Conservation (phyloP, 2,888 invertebrate species). For the Corbicula japonica region DNA sequence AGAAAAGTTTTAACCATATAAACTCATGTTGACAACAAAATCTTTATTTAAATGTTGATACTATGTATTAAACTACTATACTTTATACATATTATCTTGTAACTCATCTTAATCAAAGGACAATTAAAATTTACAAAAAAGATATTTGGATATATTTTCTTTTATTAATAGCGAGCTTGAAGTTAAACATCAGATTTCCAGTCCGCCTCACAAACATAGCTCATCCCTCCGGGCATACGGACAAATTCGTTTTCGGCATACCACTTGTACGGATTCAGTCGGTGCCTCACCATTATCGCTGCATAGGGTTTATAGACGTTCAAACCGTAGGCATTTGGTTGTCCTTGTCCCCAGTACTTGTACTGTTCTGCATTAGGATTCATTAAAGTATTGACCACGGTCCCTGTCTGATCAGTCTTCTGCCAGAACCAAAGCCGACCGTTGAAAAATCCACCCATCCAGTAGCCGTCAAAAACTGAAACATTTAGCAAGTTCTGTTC, state of each 20-base stretch:
- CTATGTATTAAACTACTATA: no score
- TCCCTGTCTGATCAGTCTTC: conserved; percentile 16
- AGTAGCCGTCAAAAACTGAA: conserved; percentile 49
- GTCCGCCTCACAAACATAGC: conserved; percentile 43
- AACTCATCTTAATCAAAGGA: no score
- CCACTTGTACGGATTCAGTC: conserved; percentile 25
- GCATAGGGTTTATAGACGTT: conserved; percentile 16
- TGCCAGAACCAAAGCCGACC: conserved; percentile 46
- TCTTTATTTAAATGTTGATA: no score
- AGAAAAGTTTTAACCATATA: no score
- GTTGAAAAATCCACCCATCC: conserved; percentile 47
- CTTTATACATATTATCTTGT: no score
- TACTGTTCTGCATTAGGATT: conserved; percentile 32
- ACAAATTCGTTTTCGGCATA: conserved; percentile 14
- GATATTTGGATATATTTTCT: no score
- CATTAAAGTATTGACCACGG: conserved; percentile 8
- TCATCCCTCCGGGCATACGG: conserved; percentile 22
- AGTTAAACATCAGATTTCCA: no score
- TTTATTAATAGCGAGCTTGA: no score
- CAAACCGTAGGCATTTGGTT: conserved; percentile 15
- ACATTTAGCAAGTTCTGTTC: no score
- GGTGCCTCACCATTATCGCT: conserved; percentile 43
- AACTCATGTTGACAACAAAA: no score
- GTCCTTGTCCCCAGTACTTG: conserved; percentile 37
- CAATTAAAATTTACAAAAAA: no score